Conservation (phyloP, 2,888 invertebrate species). For the Priocnemis perturbator region DNA sequence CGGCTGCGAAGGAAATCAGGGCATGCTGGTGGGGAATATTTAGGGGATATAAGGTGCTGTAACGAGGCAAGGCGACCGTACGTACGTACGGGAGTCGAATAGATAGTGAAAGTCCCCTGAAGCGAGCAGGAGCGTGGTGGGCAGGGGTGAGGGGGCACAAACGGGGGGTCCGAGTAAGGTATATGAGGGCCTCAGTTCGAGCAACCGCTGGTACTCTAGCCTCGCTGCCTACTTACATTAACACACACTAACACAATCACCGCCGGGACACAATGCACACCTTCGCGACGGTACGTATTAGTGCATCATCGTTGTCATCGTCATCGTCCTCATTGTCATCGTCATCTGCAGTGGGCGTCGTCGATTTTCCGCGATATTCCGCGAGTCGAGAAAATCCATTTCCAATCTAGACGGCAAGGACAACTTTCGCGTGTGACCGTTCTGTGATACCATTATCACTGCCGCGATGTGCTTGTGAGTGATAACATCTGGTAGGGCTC, state of each 20-base stretch:
- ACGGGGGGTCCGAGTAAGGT: conserved; percentile 70
- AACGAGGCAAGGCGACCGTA: conserved; percentile 66
- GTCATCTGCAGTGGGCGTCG: conserved; percentile 27
- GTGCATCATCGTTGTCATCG: conserved; percentile 38
- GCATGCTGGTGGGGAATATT: conserved; percentile 52
- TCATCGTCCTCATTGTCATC: not conserved
- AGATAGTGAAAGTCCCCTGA: conserved; percentile 72
- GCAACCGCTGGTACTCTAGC: conserved; percentile 72
- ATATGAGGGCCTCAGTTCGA: conserved; percentile 74
- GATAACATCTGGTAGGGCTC: too few species aligned
- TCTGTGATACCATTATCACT: too few species aligned
- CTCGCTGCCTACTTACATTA: conserved; percentile 69
- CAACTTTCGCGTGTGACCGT: conserved; percentile 9
- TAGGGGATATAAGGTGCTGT: conserved; percentile 65
- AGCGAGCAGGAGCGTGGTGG: conserved; percentile 51
- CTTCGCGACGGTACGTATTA: conserved; percentile 71
- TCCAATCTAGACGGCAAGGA: not conserved
- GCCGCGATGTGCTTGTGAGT: too few species aligned
- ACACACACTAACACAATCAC: conserved; percentile 58
- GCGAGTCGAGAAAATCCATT: too few species aligned
- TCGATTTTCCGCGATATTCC: conserved; percentile 3
- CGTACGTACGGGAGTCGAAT: conserved; percentile 62
- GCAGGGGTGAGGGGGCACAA: conserved; percentile 57
- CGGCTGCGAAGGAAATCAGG: too few species aligned
- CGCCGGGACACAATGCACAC: conserved; percentile 64